Evolutionary conservation across 1,140 invertebrate species (phyloP).

Genomic region (Musca vetustissima): DNA sequence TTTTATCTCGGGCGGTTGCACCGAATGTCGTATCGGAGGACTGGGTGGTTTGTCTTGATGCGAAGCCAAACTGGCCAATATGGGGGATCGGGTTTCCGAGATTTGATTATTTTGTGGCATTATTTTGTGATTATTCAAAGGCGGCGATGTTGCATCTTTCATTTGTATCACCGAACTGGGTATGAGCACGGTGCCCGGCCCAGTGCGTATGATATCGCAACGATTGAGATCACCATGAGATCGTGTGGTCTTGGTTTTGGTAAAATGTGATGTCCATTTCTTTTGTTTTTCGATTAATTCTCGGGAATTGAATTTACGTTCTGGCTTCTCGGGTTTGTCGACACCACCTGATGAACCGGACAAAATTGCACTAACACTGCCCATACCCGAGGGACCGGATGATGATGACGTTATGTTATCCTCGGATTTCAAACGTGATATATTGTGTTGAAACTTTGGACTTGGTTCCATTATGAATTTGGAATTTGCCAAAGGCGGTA

Average conservation of each 20-base stretch:
- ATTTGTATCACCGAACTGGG: constrained; percentile 33
- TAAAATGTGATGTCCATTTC: constrained; percentile 89
- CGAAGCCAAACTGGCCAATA: constrained; percentile 20
- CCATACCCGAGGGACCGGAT: neutral
- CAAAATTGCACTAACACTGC: neutral
- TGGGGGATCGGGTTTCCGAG: constrained; percentile 19
- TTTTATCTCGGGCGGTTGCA: constrained; percentile 49
- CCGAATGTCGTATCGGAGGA: constrained; percentile 39
- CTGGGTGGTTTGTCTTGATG: constrained; percentile 36
- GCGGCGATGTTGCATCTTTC: constrained; percentile 10
- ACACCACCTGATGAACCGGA: constrained; percentile 33
- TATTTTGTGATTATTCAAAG: constrained; percentile 12
- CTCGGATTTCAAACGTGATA: constrained; percentile 57
- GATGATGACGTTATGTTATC: constrained; percentile 39
- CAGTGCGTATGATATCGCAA: constrained; percentile 55
- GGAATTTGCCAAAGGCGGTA: constrained; percentile 30
- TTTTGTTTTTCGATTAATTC: constrained; percentile 87
- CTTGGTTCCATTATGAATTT: constrained; percentile 48
- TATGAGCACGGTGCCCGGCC: constrained; percentile 49
- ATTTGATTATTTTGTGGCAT: constrained; percentile 29
- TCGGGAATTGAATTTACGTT: constrained; percentile 77
- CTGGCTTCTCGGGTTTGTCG: constrained; percentile 74
- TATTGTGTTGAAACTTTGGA: constrained; percentile 38
- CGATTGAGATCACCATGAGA: constrained; percentile 67
- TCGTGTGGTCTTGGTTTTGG: constrained; percentile 67